These are phyloP conservation scores for Amphimedon queenslandica DNA, from an alignment of 37 sponge, comb jelly and placozoan species.

Conservation along the genomic window DNA sequence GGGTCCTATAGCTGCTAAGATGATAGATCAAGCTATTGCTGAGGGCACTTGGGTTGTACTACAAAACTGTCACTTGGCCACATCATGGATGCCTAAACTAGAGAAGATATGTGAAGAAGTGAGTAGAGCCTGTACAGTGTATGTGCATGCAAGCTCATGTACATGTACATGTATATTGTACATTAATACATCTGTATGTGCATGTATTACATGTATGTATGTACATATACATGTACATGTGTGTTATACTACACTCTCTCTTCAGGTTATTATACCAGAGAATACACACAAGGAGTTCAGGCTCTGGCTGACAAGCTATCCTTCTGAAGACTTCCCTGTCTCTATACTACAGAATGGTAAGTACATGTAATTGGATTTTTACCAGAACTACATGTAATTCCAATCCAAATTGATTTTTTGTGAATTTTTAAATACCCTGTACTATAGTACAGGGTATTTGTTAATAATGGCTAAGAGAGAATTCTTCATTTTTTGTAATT, in stretches of 20 bases:
- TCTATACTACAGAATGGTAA: conserved; percentile 97
- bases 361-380: conserved; percentile 1
- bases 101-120: conserved; percentile 98
- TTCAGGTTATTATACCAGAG: conserved; percentile 78
- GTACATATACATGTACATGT: neutral
- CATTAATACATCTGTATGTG: too few relatives aligned
- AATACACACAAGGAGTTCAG: conserved; percentile 91
- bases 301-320: conserved; percentile 97
- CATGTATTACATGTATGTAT: neutral
- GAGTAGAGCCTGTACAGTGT: neutral
- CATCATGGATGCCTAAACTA: conserved; percentile 94
- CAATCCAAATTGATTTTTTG: too few relatives aligned
- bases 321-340: conserved; percentile 94
- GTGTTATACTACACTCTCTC: too few relatives aligned
- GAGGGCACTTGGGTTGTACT: conserved; percentile 97
- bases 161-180: too few relatives aligned
- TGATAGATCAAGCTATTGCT: conserved; percentile 93
- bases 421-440: too few relatives aligned
- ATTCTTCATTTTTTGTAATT: neutral
- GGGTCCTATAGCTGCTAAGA: conserved; percentile 96
- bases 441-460: neutral
- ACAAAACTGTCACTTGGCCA: conserved; percentile 98
- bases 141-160: neutral
- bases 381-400: neutral
- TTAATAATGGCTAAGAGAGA: neutral